Percentiles rank a stretch among this genome's conserved stretches.
Evolutionary conservation across 2,113 vertebrate species (phyloP).

Genomic region (Phocoena phocoena): DNA sequence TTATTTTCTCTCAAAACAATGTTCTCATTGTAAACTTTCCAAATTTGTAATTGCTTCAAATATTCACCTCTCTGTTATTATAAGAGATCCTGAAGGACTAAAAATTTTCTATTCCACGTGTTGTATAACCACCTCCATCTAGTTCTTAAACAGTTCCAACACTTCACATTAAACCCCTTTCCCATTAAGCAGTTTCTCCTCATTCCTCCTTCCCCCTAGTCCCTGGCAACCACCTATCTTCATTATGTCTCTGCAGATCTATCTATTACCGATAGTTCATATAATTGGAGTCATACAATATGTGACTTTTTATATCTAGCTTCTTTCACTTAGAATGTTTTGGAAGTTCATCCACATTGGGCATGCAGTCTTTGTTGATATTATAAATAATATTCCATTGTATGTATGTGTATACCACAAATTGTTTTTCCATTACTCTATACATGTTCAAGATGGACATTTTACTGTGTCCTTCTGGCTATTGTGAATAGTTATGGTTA

Average conservation of each 20-base stretch:
- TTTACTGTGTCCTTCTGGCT: background rate
- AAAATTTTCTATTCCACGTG: background rate
- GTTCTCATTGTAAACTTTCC: background rate
- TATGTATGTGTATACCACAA: background rate
- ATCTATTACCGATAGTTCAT: background rate
- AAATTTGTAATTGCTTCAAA: background rate
- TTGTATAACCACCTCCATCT: background rate
- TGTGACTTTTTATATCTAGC: background rate
- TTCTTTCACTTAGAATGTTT: background rate
- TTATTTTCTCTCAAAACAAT: background rate
- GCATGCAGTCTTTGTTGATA: background rate
- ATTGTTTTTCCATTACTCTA: background rate
- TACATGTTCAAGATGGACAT: background rate
- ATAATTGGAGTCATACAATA: background rate
- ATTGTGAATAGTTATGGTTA: background rate
- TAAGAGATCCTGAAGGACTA: background rate
- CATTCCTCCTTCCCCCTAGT: background rate
- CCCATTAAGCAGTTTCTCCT: background rate
- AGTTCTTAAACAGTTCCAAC: background rate
- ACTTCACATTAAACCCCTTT: background rate
- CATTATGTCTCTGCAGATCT: background rate
- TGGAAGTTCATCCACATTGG: background rate
- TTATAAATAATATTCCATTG: background rate
- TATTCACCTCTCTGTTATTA: background rate
- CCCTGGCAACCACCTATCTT: background rate